Evolutionary conservation across 2,888 invertebrate genomes (phyloP).

Genomic region (Troides helena): DNA sequence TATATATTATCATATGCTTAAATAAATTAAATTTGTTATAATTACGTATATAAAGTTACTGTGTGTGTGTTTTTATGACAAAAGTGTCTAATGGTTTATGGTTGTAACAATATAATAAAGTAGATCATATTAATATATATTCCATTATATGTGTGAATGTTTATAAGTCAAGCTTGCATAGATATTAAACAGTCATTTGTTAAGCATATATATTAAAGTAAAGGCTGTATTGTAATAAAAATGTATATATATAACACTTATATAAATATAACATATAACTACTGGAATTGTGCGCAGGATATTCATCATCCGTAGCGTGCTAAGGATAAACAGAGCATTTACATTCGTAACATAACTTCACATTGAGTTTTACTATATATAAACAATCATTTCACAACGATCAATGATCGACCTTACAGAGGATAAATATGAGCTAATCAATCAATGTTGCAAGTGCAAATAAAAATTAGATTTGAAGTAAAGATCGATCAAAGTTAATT

Average conservation of each 20-base stretch:
- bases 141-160: no score
- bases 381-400: slow-evolving; percentile 6
- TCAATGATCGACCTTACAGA: slow-evolving; percentile 24
- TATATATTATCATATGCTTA: no score
- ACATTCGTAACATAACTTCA: slow-evolving; percentile 34
- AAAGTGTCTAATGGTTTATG: no score
- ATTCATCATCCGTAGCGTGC: slow-evolving; percentile 44
- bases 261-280: slow-evolving; percentile 44
- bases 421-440: neutral
- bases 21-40: no score
- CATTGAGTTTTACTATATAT: slow-evolving; percentile 30
- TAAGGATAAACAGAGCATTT: slow-evolving; percentile 41
- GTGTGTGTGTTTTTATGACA: no score
- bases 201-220: slow-evolving; percentile 9
- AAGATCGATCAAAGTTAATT: slow-evolving; percentile 26
- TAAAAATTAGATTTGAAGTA: neutral
- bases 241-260: slow-evolving; percentile 25
- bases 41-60: no score
- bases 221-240: slow-evolving; percentile 9
- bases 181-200: neutral
- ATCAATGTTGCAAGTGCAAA: neutral
- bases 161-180: neutral
- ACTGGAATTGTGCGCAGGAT: slow-evolving; percentile 43
- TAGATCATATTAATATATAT: no score
- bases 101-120: no score